Evolutionary conservation across 2,888 invertebrate genomes (phyloP).

Genomic region (Chymomyza caudatula): DNA sequence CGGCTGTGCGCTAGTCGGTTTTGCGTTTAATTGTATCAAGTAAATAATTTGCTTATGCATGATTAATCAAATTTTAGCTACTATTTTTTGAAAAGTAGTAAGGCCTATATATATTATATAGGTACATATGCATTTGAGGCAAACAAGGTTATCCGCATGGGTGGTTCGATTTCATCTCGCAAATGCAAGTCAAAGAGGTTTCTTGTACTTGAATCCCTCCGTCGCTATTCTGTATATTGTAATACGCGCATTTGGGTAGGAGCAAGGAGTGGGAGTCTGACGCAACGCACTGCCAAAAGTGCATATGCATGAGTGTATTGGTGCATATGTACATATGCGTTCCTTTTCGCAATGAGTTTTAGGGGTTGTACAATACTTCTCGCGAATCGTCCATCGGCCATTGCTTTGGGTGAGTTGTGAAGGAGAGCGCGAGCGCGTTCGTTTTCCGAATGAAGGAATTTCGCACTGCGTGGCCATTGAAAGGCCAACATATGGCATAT

Average conservation of each 20-base stretch:
- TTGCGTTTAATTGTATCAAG: not conserved
- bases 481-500: not conserved
- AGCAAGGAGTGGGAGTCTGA: not conserved
- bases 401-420: not conserved
- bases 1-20: too few relatives aligned
- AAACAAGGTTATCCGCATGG: too few relatives aligned
- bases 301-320: not conserved
- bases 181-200: not conserved
- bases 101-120: too few relatives aligned
- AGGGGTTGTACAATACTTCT: constrained; percentile 62
- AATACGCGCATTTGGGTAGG: not conserved
- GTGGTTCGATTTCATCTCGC: too few relatives aligned
- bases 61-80: not conserved
- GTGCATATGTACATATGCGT: not conserved
- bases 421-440: constrained; percentile 23
- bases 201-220: not conserved
- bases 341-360: constrained; percentile 25
- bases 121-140: too few relatives aligned
- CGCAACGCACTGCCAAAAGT: not conserved
- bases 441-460: constrained; percentile 66
- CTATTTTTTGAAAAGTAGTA: not conserved
- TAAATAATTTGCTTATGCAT: not conserved
- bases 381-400: not conserved
- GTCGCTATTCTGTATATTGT: not conserved
- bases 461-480: constrained; percentile 18